Evolutionary conservation across 2,113 vertebrate genomes (phyloP).

Genomic region (Ctenodactylus gundi): DNA sequence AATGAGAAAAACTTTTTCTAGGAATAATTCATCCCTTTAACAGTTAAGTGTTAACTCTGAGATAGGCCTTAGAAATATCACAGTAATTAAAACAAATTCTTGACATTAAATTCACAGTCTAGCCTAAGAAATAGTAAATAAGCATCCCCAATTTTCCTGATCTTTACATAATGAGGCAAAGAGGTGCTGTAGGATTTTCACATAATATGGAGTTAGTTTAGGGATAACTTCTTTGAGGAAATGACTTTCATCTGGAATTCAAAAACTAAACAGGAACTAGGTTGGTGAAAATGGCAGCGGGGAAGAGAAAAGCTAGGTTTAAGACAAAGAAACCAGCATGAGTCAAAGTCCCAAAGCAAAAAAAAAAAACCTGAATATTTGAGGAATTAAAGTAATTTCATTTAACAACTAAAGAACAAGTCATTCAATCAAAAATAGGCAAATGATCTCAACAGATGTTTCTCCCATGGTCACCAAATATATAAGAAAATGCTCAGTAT

Average conservation of each 20-base stretch:
- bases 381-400: slow-evolving; percentile 8
- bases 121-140: not conserved
- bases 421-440: not conserved
- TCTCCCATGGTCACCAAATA: not conserved
- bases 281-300: not conserved
- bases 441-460: not conserved
- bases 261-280: not conserved
- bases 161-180: not conserved
- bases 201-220: not conserved
- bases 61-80: not conserved
- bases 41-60: not conserved
- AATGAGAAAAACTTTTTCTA: no score
- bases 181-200: not conserved
- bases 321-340: not conserved
- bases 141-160: not conserved
- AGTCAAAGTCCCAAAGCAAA: not conserved
- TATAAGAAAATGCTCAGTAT: not conserved
- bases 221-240: not conserved
- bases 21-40: not conserved
- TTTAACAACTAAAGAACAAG: no score
- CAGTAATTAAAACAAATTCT: not conserved
- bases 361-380: not conserved
- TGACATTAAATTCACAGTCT: not conserved
- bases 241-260: not conserved
- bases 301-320: no score